Conservation (phyloP, 2,888 invertebrate genomes). For the Blera fallax region DNA sequence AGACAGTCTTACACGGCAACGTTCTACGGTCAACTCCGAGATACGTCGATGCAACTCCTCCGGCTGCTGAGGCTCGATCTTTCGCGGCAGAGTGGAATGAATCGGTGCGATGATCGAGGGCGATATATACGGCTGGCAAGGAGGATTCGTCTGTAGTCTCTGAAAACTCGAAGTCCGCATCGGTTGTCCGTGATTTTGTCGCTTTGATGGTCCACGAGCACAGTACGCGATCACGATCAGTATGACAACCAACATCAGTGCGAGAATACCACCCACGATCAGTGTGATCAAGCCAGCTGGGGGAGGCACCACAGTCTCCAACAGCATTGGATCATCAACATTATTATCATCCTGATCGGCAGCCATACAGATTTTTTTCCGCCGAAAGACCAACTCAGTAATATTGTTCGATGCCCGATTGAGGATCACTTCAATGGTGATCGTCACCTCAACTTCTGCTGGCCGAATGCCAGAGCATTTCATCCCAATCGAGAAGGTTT, state of each 20-base stretch:
- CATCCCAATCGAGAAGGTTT: constrained; percentile 90
- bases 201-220: constrained; percentile 80
- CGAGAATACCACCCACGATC: constrained; percentile 80
- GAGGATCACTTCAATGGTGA: constrained; percentile 91
- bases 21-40: constrained; percentile 81
- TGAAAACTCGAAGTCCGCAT: constrained; percentile 82
- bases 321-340: constrained; percentile 78
- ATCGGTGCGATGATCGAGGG: constrained; percentile 79
- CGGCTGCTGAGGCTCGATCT: constrained; percentile 79
- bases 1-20: constrained; percentile 90
- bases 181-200: constrained; percentile 80
- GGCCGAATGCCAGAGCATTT: constrained; percentile 91
- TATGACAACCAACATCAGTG: constrained; percentile 79
- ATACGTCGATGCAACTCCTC: constrained; percentile 81
- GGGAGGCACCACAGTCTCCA: constrained; percentile 79
- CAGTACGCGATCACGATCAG: constrained; percentile 80
- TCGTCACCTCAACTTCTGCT: constrained; percentile 91
- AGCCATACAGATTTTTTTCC: constrained; percentile 91
- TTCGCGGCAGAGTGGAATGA: constrained; percentile 79
- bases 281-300: constrained; percentile 80
- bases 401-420: constrained; percentile 85
- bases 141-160: constrained; percentile 79
- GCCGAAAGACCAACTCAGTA: constrained; percentile 89
- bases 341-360: constrained; percentile 77
- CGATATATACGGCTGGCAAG: constrained; percentile 78